Evolutionary conservation across 2,888 invertebrate species (phyloP), one percentile per base, ranked within the genome.

Genomic region (Diogma glabrata): DNA sequence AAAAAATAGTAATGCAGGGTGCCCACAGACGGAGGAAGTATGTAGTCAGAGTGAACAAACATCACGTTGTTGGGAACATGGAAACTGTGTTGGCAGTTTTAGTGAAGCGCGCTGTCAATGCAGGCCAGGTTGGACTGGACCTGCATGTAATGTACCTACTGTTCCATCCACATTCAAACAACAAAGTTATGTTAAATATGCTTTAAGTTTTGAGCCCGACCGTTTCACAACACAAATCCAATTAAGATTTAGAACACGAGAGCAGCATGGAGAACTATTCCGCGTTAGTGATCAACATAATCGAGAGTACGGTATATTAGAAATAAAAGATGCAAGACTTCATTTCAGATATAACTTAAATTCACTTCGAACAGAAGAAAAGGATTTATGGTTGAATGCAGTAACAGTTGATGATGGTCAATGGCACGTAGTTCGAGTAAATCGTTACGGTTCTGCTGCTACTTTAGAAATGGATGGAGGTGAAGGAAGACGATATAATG

Each of bases 131-230:
- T 99, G 87, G 85, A 88, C 88, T 1, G 96, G 96, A 8, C 87
- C 88, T 0, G 83, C 87, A 0, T 92, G 92, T 64, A 84, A 85
- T 60, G 78, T 85, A 43, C 82, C 85, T 49, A 93, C 92, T 0
- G 85, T 86, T 46, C 90, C 92, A 1, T 89, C 92, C 1, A 93
- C 93, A 54, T 94, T 96, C 69, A 85, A 90, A 64, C 84, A 87
- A 1, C 89, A 92, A 67, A 93, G 93, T 58, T 96, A 94, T 68
- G 92, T 96, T n/a, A 93, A 94, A 67, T 96, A 95, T 67, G 92
- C 93, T 2, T 72, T 96, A 26, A 91, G 91, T 60, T 94, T 93
- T 65, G 92, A 93, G 64, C 93, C 93, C 0, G 90, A 93, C 63
- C 78, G 88, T 59, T 94, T 90, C 63, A 87, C 87, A 50, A 94